These are phyloP conservation scores for Pimephales promelas DNA, from an alignment of 2,113 vertebrate genomes.

Conservation along the genomic window DNA sequence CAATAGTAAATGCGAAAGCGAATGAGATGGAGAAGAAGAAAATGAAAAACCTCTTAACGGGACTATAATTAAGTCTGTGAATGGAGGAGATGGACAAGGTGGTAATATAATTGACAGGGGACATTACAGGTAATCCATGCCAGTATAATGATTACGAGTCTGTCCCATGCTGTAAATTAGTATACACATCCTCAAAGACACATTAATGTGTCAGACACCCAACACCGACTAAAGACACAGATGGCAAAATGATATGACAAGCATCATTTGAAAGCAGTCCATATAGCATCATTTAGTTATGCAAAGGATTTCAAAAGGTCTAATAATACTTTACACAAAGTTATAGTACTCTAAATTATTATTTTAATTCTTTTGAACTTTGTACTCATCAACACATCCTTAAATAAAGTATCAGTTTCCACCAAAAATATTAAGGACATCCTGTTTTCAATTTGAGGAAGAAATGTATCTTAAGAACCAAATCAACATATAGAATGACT, in stretches of 20 bases:
- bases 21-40: background rate
- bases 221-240: background rate
- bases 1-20: background rate
- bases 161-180: slow-evolving; percentile 6
- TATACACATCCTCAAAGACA: background rate
- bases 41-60: slow-evolving; percentile 2
- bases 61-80: slow-evolving; percentile 31
- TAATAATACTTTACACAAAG: too few species aligned
- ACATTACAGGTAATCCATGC: slow-evolving; percentile 33
- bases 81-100: slow-evolving; percentile 16
- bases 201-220: background rate
- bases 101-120: slow-evolving; percentile 2
- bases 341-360: too few species aligned
- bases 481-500: background rate
- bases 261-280: background rate
- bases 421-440: too few species aligned
- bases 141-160: slow-evolving; percentile 2
- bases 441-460: background rate
- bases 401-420: too few species aligned
- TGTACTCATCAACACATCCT: background rate
- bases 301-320: background rate
- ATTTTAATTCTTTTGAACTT: too few species aligned
- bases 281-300: background rate
- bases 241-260: background rate
- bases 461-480: background rate